phyloP scores from a whole-genome alignment of 2,888 invertebrate species.

The Xanthorhoe designata region DNA sequence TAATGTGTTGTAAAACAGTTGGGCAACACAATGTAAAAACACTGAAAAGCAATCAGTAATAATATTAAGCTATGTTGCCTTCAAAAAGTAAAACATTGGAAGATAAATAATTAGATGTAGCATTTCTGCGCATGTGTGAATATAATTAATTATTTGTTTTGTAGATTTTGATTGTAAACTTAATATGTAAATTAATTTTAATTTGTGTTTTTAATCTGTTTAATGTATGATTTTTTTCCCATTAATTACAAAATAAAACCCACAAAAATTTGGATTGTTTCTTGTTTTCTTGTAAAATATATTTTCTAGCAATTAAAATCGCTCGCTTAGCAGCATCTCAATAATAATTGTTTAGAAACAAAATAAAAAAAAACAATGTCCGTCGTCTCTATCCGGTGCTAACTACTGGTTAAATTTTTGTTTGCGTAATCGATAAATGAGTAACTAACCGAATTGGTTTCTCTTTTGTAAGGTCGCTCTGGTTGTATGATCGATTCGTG shows the following conservation, averaged over 20 bases:
- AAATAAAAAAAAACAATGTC: constrained; percentile 53
- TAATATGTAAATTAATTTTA: too few relatives aligned
- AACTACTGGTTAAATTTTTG: constrained; percentile 69
- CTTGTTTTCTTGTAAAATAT: too few relatives aligned
- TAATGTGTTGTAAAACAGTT: background rate
- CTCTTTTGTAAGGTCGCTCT: constrained; percentile 38
- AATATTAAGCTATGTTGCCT: too few relatives aligned
- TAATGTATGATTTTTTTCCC: too few relatives aligned
- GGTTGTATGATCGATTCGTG: background rate
- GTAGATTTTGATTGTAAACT: too few relatives aligned
- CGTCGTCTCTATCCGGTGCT: constrained; percentile 47
- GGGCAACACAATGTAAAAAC: background rate
- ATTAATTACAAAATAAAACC: too few relatives aligned
- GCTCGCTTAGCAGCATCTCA: background rate
- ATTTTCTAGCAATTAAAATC: background rate
- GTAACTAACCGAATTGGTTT: constrained; percentile 57
- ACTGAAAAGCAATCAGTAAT: background rate
- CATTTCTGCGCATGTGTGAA: too few relatives aligned
- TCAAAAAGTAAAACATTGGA: too few relatives aligned
- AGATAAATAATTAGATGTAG: too few relatives aligned
- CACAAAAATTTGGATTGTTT: too few relatives aligned
- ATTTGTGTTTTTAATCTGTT: too few relatives aligned
- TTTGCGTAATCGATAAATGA: constrained; percentile 65
- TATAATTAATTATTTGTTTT: too few relatives aligned
- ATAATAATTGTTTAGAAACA: constrained; percentile 61